Evolutionary conservation across 2,888 invertebrate species (phyloP).

Genomic region (Xestia ashworthii): DNA sequence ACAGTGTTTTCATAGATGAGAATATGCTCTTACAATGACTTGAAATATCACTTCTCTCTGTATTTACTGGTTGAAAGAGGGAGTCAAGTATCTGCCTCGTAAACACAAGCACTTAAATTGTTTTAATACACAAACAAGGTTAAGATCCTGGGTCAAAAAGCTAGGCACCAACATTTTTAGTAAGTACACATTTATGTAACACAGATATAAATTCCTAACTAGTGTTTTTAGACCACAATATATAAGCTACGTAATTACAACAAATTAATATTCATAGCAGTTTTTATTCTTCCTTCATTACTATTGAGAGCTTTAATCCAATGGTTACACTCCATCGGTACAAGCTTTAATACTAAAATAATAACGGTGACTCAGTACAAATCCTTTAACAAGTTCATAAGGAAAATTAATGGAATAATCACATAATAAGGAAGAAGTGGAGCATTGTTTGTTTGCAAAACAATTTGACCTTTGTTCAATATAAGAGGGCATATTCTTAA

Average conservation of each 20-base stretch:
- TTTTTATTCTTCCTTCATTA: slow-evolving; percentile 17
- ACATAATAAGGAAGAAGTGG: slow-evolving; percentile 55
- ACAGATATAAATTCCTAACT: background rate
- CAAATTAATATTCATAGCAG: background rate
- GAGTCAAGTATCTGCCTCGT: background rate
- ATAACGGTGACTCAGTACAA: slow-evolving; percentile 19
- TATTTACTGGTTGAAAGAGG: background rate
- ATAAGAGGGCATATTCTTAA: slow-evolving; percentile 12
- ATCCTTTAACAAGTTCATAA: slow-evolving; percentile 41
- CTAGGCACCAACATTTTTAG: background rate
- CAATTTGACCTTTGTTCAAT: slow-evolving; percentile 47
- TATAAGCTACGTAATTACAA: background rate
- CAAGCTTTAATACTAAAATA: slow-evolving; percentile 38
- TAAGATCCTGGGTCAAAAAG: background rate
- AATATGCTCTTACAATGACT: background rate
- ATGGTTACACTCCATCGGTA: background rate
- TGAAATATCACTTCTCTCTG: background rate
- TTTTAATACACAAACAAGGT: background rate
- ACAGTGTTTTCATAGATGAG: background rate
- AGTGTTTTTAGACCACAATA: slow-evolving; percentile 22
- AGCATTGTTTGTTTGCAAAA: slow-evolving; percentile 40
- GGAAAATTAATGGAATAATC: slow-evolving; percentile 60
- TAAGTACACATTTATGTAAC: slow-evolving; percentile 1
- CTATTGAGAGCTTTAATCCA: slow-evolving; percentile 3
- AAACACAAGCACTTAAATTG: background rate